phyloP scores from a whole-genome alignment of 2,797 vertebrate species.

The Petrocephalus schoutedeni region DNA sequence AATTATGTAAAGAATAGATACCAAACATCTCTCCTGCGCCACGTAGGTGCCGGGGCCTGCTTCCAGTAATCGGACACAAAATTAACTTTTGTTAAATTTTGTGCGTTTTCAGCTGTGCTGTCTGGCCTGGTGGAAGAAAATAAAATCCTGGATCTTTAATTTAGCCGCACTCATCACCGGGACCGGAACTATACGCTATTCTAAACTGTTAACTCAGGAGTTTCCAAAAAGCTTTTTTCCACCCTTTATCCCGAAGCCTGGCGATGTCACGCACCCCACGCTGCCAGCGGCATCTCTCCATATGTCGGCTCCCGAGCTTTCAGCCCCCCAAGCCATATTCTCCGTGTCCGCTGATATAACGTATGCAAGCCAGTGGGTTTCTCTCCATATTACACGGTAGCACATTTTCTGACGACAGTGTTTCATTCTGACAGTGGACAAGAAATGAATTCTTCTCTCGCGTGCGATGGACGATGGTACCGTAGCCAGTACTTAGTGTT shows the following conservation, averaged over 20 bases:
- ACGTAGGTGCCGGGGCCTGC: not conserved
- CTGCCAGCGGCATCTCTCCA: not conserved
- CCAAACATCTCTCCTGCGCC: not conserved
- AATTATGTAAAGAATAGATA: constrained; percentile 5
- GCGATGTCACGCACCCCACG: not conserved
- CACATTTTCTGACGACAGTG: not conserved
- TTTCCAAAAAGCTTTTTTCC: not conserved
- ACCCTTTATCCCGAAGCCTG: not conserved
- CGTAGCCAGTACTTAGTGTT: not conserved
- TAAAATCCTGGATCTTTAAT: not conserved
- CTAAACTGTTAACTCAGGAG: constrained; percentile 14
- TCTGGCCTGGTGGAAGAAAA: not conserved
- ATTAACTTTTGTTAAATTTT: not conserved
- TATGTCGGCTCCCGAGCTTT: not conserved
- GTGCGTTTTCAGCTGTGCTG: not conserved
- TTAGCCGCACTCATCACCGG: not conserved
- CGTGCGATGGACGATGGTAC: not conserved
- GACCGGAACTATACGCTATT: not conserved
- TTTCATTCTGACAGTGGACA: constrained; percentile 8
- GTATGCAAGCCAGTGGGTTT: not conserved
- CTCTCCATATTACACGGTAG: not conserved
- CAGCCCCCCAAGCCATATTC: not conserved
- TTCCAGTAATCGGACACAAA: not conserved
- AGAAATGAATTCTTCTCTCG: not conserved
- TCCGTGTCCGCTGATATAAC: not conserved